Base-by-base conservation (phyloP, 1,140 invertebrate species). In the Nephila pilipes region DNA sequence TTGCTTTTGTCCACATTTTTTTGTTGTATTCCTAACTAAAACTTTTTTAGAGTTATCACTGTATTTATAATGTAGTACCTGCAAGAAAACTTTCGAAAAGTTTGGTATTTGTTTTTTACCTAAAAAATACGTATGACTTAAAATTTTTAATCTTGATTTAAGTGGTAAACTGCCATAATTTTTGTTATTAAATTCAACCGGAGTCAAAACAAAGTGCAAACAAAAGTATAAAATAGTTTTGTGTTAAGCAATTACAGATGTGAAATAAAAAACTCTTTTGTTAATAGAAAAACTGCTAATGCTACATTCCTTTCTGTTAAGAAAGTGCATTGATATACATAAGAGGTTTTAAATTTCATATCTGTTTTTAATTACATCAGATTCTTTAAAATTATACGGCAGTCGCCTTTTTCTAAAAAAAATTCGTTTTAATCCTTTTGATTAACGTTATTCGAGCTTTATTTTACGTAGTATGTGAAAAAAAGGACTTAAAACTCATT, bases 401-500 rank as follows among this genome's bases (percentile, higher is more conserved):
- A 32, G 29, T 36, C 29, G 20, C 16, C 14, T 36, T 75, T 75
- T 75, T 32, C 36, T 65, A 25, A 25, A 75, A 69, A 36, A 5
- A 3, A 36, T 75, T 75, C 1, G 25, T 20, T 60, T 60, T 60
- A 60, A 60, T 60, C 5, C 0, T 60, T 60, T 75, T 32, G 14
- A 32, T 18, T 36, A 18, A 75, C 29, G 16, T 75, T 75, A 75
- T 32, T 14, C 18, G 16, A 75, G 29, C 10, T 75, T 75, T 75
- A 69, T 36, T 75, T 75, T 75, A 83, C 46, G 16, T 6, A 25
- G 38, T 22, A 83, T 55, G 16, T 32, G 18, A 36, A 32, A 75
- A 57, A 83, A 57, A 57, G 12, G n/a, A 25, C 22, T 55, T 75
- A n/a, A 83, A 83, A 54, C 80, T 57, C 90, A 92, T 92, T 92